Base-by-base conservation (phyloP, 2,113 vertebrate species). In the Paedocypris sp. region DNA sequence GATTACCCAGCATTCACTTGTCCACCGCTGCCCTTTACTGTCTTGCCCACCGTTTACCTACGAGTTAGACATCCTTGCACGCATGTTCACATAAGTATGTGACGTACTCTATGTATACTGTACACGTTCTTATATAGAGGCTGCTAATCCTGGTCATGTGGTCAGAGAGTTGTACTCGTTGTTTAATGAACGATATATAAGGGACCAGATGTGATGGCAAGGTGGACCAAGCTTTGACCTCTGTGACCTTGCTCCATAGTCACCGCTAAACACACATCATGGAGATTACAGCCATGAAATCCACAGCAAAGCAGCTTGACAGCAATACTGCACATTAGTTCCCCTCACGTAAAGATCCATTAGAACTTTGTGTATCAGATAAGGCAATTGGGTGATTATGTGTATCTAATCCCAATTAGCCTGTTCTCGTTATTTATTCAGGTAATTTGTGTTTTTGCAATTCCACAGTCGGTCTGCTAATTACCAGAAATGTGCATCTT, bases 111-210 rank as follows among this genome's bases (percentile, higher is more conserved):
- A n/a, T n/a, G n/a, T n/a, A n/a, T n/a, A n/a, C n/a, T n/a, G n/a
- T n/a, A n/a, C n/a, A n/a, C n/a, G n/a, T n/a, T n/a, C n/a, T 20
- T 19, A 22, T 12, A 41, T 45, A 13, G 5, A 7, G 16, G 5
- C 13, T 23, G 2, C 4, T 41, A 42, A 41, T 6, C 39, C 20
- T 16, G 8, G 4, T 53, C 20, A 26, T 38, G n/a, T 3, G 3
- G 13, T 8, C 20, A 52, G 20, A 50, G 22, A 51, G 2, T 10
- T 12, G 22, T 8, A 8, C 3, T 1, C 20, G 3, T 49, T 12
- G 19, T 50, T 58, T 36, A 29, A 66, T 63, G 43, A 73, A 60
- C 63, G 53, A 69, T 67, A 25, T 47, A 66, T 64, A 53, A 60
- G n/a, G 3, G 4, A 49, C 33, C 62, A 62, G 59, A 72, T 53